Evolutionary conservation across 2,888 invertebrate species (phyloP).

Genomic region (Tinea semifulvella): DNA sequence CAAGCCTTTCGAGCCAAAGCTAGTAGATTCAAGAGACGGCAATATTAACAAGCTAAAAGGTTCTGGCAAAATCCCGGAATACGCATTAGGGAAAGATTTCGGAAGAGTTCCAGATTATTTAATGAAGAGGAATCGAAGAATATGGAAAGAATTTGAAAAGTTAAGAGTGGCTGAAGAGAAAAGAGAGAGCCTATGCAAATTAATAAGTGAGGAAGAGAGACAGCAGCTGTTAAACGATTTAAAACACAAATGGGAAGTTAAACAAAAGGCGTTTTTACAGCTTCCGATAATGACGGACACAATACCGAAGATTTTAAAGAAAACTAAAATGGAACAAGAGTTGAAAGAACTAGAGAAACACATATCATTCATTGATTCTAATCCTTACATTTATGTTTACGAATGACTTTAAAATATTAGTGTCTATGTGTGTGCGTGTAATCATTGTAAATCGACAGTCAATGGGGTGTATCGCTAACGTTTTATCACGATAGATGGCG

Average conservation of each 20-base stretch:
- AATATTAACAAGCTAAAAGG: constrained; percentile 67
- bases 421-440: too few relatives aligned
- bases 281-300: constrained; percentile 88
- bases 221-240: constrained; percentile 70
- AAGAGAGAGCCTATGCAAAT: constrained; percentile 67
- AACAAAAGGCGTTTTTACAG: constrained; percentile 81
- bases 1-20: constrained; percentile 62
- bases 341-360: constrained; percentile 86
- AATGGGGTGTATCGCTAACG: too few relatives aligned
- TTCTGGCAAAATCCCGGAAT: constrained; percentile 74
- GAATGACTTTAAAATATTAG: constrained; percentile 29
- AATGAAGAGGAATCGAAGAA: constrained; percentile 50
- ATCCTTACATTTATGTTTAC: constrained; percentile 81
- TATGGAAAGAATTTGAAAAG: constrained; percentile 36
- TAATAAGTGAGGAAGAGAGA: constrained; percentile 70
- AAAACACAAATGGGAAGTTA: constrained; percentile 81
- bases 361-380: constrained; percentile 81
- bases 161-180: constrained; percentile 37
- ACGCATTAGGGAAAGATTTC: constrained; percentile 70
- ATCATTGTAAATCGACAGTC: too few relatives aligned
- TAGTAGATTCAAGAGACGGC: constrained; percentile 72
- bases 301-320: constrained; percentile 80
- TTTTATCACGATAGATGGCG: too few relatives aligned
- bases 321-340: constrained; percentile 80
- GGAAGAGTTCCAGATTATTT: constrained; percentile 77